phyloP scores from a whole-genome alignment of 2,888 invertebrate genomes.

The Harpalus rufipes region DNA sequence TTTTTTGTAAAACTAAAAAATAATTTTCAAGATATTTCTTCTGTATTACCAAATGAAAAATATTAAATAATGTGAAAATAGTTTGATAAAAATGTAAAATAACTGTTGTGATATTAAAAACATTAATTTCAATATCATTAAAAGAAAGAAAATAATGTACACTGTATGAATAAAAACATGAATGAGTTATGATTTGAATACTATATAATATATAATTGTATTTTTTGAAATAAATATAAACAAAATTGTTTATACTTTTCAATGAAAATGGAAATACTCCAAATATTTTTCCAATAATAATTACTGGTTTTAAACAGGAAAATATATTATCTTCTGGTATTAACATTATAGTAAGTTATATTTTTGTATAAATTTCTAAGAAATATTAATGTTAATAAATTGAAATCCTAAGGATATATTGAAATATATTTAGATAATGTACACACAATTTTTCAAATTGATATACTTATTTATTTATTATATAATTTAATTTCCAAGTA shows the following conservation, averaged over 20 bases:
- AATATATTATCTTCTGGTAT: background rate
- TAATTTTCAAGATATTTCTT: background rate
- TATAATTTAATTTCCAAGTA: no score
- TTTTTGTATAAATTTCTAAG: background rate
- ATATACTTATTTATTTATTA: no score
- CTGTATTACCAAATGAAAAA: background rate
- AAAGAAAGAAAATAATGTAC: background rate
- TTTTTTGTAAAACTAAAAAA: background rate
- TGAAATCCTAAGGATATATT: background rate
- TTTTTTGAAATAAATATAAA: background rate
- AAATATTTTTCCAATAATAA: background rate
- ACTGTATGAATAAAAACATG: background rate
- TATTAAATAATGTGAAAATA: background rate
- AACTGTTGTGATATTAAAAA: background rate
- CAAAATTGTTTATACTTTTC: background rate
- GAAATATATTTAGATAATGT: no score
- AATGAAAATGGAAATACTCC: background rate
- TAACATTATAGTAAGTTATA: background rate
- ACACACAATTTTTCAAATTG: no score
- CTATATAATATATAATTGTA: background rate
- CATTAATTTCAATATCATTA: background rate
- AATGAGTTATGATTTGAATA: background rate
- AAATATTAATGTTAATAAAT: background rate
- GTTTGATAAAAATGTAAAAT: background rate
- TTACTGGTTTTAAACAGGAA: background rate